These are phyloP conservation scores for Tetrax tetrax DNA, from an alignment of 2,113 vertebrate genomes.

Conservation along the genomic window DNA sequence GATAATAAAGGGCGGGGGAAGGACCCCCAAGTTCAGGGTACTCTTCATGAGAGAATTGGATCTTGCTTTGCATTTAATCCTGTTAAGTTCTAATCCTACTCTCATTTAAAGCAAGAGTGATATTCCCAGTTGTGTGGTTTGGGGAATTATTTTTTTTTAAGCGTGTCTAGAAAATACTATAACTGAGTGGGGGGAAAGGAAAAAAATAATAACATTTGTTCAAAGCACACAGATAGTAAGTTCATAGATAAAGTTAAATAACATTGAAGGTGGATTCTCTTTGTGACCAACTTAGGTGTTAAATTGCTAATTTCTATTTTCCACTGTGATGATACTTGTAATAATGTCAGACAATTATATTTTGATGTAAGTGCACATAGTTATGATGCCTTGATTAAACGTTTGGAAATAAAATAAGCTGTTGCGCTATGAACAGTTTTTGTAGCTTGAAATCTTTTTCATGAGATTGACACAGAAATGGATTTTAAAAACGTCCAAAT, in stretches of 20 bases:
- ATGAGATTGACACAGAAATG: background rate
- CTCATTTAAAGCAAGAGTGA: background rate
- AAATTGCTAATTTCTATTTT: constrained; percentile 11
- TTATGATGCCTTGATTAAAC: constrained; percentile 31
- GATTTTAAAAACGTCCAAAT: background rate
- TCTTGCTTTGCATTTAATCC: background rate
- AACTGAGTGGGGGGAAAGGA: background rate
- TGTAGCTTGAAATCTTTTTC: background rate
- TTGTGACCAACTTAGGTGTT: background rate
- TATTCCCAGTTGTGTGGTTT: background rate
- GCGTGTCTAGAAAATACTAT: background rate
- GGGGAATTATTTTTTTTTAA: background rate
- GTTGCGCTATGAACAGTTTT: background rate
- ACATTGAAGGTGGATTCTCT: background rate
- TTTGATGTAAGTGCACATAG: background rate
- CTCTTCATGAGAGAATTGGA: background rate
- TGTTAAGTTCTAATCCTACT: background rate
- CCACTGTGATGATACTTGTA: background rate
- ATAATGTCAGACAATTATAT: background rate
- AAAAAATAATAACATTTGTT: background rate
- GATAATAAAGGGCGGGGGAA: background rate
- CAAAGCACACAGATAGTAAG: background rate
- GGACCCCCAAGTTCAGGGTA: background rate
- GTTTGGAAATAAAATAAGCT: background rate
- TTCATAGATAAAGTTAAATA: background rate